phyloP scores from a whole-genome alignment of 2,113 vertebrate species.

The Atherinomorus stipes region DNA sequence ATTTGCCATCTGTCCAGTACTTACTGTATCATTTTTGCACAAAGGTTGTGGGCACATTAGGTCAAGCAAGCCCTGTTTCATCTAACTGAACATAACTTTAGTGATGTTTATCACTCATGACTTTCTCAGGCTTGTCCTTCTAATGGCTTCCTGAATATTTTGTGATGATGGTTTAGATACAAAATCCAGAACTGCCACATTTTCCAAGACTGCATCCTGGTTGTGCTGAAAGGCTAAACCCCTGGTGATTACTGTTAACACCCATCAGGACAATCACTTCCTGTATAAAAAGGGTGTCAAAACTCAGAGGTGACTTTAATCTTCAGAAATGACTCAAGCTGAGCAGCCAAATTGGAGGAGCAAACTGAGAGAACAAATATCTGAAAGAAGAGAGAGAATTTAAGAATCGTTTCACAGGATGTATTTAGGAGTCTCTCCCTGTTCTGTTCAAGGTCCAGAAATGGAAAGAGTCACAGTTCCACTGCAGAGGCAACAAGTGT shows the following conservation, averaged over 20 bases:
- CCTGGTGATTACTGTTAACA: conserved; percentile 23
- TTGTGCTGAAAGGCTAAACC: conserved; percentile 22
- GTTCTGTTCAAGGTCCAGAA: conserved; percentile 46
- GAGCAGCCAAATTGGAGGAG: conserved; percentile 39
- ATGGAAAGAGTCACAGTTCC: conserved; percentile 35
- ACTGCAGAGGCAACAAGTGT: conserved; percentile 43
- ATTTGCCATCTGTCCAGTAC: conserved; percentile 26
- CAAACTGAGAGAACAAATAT: conserved; percentile 48
- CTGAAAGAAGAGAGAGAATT: conserved; percentile 49
- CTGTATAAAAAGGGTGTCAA: conserved; percentile 13
- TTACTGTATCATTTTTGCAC: conserved; percentile 52
- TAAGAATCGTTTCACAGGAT: conserved; percentile 34
- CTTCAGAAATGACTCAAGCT: conserved; percentile 51
- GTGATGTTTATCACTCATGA: conserved; percentile 28
- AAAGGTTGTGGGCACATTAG: conserved; percentile 43
- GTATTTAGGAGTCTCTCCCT: conserved; percentile 34
- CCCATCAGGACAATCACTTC: conserved; percentile 16
- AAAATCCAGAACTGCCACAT: conserved; percentile 24
- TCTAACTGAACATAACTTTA: conserved; percentile 6
- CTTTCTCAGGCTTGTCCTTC: conserved; percentile 12
- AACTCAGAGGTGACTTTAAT: conserved; percentile 37
- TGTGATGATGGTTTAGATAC: conserved; percentile 32
- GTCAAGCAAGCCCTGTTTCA: conserved; percentile 41
- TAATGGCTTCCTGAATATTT: conserved; percentile 16
- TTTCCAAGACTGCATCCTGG: conserved; percentile 25